Base-by-base conservation (phyloP, 2,888 invertebrate species). In the Allygus modestus region DNA sequence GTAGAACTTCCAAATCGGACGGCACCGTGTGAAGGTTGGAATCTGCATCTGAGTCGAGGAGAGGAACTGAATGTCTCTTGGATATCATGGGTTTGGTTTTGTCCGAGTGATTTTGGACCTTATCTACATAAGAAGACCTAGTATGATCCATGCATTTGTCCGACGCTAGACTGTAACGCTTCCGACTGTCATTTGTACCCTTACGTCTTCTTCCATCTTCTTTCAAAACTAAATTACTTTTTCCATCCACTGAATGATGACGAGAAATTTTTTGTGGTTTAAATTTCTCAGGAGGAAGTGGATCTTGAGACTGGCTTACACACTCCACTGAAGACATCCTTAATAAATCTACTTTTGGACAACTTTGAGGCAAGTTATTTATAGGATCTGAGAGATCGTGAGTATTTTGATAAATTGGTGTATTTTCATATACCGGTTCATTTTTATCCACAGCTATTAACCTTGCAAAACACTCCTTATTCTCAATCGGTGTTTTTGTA, bases 1-100 rank as follows among this genome's bases (percentile, higher is more conserved):
- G 90, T 43, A 93, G 90, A 86, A 93, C 93, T 88, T 93, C 93
- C 88, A 93, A 90, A 89, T 93, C 93, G 81, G 93, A 93, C 87
- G 93, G 93, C 90, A 93, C 93, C 89, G 93, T 93, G 89, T 93
- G 93, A 71, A 92, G 90, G 89, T 93, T 92, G 86, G 93, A 92
- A 89, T 92, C 92, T 85, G 92, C 92, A 88, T 91, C 90, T 87
- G 89, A 88, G 4, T 85, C 86, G 0, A 79, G 77, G 31, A 79
- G 58, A 43, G 84, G 84, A 37, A 82, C 46, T 58, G 85, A 85
- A 26, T 73, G 82, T 82, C 82, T 73, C 51, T 82, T 85, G 43
- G 43, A 69, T 26, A n/a, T 61, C 46, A 69, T 20, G 23, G 84
- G 28, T 17, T 82, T 43, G 20, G 69, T 17, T n/a, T 83, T 43